Evolutionary conservation across 2,888 invertebrate species (phyloP), one percentile per base, ranked within the genome.

Genomic region (Ichneumoninae sp.): DNA sequence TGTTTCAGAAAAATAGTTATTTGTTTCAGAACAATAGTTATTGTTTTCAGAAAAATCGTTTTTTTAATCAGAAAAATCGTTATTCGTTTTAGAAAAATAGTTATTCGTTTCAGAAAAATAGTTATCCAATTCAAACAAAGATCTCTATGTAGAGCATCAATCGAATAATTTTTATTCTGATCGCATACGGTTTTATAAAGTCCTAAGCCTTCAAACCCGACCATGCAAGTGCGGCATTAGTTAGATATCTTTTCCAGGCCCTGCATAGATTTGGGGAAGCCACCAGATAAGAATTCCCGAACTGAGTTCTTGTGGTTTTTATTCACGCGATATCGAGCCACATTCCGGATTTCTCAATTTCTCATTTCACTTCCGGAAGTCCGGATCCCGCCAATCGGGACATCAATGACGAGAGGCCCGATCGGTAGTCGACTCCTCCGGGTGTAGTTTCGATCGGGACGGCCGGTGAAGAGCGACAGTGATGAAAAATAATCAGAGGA

Each of bases 401-500:
- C 16, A 22, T 47, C 40, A 44, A 66, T 47, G 52, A 40, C 44
- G 44, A 47, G 57, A 72, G 44, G 57, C 40, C 66, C 33, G 10
- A 40, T 10, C 40, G 66, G 30, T 66, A 30, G 44, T 19, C 44
- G 44, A 50, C 30, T 68, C 57, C 57, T 68, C 44, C 33, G 19
- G 68, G 0, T 74, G 44, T 72, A 66, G 72, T 80, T 66, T 33
- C 68, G 69, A 74, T 50, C 68, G 44, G 16, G 72, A 40, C 6
- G 10, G 33, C 44, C 22, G 60, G 47, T 16, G 26, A 13, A n/a
- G 71, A 54, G 26, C 33, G 57, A 44, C 40, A 47, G 54, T 19
- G 62, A 57, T 54, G 57, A 22, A 80, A 80, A 80, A 74, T 36
- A 16, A 68, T 68, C 65, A 16, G 57, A 47, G 57, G 16, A 47